Evolutionary conservation across 2,113 vertebrate species (phyloP), one percentile per base, ranked within the genome.

Genomic region (Chunga burmeisteri): DNA sequence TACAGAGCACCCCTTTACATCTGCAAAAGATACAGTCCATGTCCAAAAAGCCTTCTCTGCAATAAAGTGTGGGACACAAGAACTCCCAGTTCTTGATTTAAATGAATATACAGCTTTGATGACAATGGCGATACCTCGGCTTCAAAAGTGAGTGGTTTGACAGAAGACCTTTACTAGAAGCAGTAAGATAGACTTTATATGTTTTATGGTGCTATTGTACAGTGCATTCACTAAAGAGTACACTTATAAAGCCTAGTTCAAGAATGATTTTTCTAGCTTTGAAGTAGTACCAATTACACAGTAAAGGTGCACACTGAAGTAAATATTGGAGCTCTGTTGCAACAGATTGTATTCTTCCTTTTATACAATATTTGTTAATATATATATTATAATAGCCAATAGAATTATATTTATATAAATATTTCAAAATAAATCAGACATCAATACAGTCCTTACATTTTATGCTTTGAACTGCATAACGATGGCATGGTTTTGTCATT

Each of bases 381-480:
- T 6, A 3, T 78, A 65, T 86, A 83, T 73, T 61, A 50, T n/a
- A 88, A 58, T 19, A 77, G 40, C 8, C 4, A 74, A 12, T 36
- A 68, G 9, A n/a, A 56, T 34, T 59, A 9, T 16, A 67, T 38
- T 66, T 42, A 65, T 10, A 50, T 9, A 67, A 50, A 56, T 81
- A 63, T 63, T 94, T 82, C 52, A 78, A 86, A 67, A 92, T 0
- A 66, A 88, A 88, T 75, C 63, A 72, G 84, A 67, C 52, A 79
- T 65, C 32, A 75, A 18, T 62, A 85, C 11, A 38, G 46, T 61
- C 83, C 81, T 93, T 58, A 63, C 3, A 62, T 82, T 80, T 88
- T 50, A 56, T 50, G 53, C 88, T 96, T 97, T 97, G 93, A 98
- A 93, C 95, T 93, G 87, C 91, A 91, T 62, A 95, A 50, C 55